Base-by-base conservation (phyloP, 2,888 invertebrate species). In the Balanococcus diminutus region DNA sequence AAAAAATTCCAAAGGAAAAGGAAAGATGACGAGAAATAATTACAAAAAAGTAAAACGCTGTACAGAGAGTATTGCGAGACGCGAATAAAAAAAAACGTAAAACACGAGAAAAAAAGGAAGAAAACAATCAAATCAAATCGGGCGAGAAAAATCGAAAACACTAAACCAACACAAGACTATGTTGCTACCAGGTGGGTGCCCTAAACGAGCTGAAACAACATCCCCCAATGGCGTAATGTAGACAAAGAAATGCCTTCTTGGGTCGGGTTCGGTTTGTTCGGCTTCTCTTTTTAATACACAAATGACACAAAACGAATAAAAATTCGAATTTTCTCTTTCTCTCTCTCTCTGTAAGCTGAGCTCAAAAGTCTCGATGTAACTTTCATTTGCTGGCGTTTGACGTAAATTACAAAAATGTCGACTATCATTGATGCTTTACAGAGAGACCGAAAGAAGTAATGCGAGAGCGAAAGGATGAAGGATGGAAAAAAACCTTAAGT, bases 161-260 rank as follows among this genome's bases (percentile, higher is more conserved):
- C 75, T 79, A 36, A 79, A 36, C 75, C 36, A 79, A 79, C 75
- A 79, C 36, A 79, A 79, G 75, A 36, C 75, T 36, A 79, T 79
- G 75, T 79, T 79, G 75, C 36, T 79, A 79, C 75, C 75, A 79
- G 75, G 75, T 79, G 75, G 75, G 75, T 79, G 36, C 75, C 75
- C 75, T 79, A 79, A 79, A 79, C 75, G 75, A 79, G 75, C 36
- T n/a, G 75, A 79, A 79, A 79, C 31, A 72, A 72, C 75, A 36
- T 79, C 75, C 75, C n/a, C 75, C 36, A 79, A 79, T 36, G 75
- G 75, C 75, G 75, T 79, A 79, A 79, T 79, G 75, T 36, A 79
- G 75, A 79, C 75, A 79, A 79, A 79, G 75, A 79, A 79, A 79
- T 36, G 3, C 75, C 32, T 79, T 19, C 19, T 79, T 28, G 28